Base-by-base conservation (phyloP, 2,113 vertebrate species). In the Toxotes chatareus region DNA sequence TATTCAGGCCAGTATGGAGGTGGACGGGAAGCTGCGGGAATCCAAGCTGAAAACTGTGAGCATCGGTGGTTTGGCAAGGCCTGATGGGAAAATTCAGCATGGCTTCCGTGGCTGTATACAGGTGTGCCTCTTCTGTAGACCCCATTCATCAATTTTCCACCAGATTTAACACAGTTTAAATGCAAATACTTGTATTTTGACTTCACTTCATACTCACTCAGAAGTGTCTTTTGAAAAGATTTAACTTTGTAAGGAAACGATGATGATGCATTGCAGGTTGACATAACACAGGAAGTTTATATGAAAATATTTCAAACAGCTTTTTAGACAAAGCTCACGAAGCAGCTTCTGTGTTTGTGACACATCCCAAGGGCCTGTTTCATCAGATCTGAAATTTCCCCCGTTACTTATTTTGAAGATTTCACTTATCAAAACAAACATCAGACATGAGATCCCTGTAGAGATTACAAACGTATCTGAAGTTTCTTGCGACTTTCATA, bases 31-130 rank as follows among this genome's bases (percentile, higher is more conserved):
- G 86, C 94, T 99, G 72, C 93, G 93, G 21, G 97, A 96, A 16
- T 93, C 96, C 75, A 95, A 92, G 63, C 90, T 99, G 89, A 96
- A 92, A 85, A 92, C 88, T 0, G 88, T 98, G 34, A 97, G 94
- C 0, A 83, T 97, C 1, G 96, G 96, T 0, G 97, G 97, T 1
- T 66, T 96, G 31, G 84, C 83, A 0, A 93, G 87, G 3, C 89
- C 92, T 3, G 91, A 94, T 3, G 89, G 95, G 19, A 92, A 91
- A 2, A 92, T 98, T 85, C 92, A 91, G 69, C 93, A 96, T 0
- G 97, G 97, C 57, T 98, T 99, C 90, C 95, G 92, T 1, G 98
- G 98, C 23, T 99, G 97, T 69, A 88, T 98, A 85, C 97, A 98
- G 96, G 98, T 98, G 6, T 14, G 89, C 84, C 23, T 4, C 51